These are phyloP conservation scores for Atlantisia rogersi DNA, from an alignment of 2,113 vertebrate genomes.

Conservation along the genomic window DNA sequence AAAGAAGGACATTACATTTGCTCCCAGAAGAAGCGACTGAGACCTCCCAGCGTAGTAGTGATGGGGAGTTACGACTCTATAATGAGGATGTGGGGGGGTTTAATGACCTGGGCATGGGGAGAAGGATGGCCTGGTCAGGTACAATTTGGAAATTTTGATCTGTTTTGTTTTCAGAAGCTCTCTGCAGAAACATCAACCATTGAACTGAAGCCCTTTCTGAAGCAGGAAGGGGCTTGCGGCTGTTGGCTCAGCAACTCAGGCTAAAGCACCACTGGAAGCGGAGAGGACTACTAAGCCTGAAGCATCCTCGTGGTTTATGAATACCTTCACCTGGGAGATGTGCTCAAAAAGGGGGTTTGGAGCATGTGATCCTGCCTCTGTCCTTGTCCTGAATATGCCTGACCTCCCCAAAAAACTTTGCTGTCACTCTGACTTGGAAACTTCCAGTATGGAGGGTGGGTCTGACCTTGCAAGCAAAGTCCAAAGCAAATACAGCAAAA, in stretches of 20 bases:
- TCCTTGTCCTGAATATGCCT: neutral
- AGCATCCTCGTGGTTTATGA: neutral
- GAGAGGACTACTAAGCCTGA: neutral
- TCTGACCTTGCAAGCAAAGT: neutral
- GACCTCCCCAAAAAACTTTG: neutral
- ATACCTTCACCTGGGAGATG: neutral
- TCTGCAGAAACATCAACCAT: neutral
- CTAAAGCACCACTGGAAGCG: neutral
- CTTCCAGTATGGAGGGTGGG: neutral
- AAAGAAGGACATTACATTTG: neutral
- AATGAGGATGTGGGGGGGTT: neutral
- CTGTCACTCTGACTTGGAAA: neutral
- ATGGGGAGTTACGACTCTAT: rapidly evolving
- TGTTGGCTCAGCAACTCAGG: neutral
- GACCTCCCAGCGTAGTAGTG: neutral
- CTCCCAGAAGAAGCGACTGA: neutral
- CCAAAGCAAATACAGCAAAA: neutral
- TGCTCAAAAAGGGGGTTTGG: neutral
- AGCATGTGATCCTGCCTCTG: neutral
- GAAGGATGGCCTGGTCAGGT: neutral
- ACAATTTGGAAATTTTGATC: neutral
- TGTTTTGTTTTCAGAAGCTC: neutral
- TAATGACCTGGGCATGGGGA: neutral
- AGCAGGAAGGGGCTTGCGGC: neutral
- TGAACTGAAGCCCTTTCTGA: neutral